These are phyloP conservation scores for Acronicta psi DNA, from an alignment of 2,888 invertebrate species.

Conservation along the genomic window DNA sequence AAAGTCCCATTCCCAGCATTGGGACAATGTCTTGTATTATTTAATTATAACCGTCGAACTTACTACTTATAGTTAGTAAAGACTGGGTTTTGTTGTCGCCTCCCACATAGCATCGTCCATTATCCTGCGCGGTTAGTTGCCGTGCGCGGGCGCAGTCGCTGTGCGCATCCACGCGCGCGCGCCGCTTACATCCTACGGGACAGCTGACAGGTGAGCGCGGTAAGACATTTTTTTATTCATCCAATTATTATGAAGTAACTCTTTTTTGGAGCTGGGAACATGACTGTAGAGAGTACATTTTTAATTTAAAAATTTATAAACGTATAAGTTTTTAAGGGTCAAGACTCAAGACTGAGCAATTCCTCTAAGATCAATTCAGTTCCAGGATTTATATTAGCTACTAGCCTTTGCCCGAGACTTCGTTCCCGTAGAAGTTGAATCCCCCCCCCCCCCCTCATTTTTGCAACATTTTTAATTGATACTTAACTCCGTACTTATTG, in stretches of 20 bases:
- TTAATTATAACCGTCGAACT: neutral
- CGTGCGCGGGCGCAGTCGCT: constrained; percentile 71
- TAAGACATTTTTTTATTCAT: constrained; percentile 30
- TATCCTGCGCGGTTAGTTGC: constrained; percentile 62
- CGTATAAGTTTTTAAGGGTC: too few relatives aligned
- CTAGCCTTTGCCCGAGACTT: too few relatives aligned
- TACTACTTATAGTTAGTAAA: constrained; percentile 19
- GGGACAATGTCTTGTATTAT: neutral
- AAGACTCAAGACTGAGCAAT: too few relatives aligned
- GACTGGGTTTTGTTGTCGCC: constrained; percentile 11
- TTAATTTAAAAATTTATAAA: too few relatives aligned
- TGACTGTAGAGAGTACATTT: too few relatives aligned
- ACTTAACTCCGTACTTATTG: too few relatives aligned
- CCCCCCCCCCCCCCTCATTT: too few relatives aligned
- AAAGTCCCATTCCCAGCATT: neutral
- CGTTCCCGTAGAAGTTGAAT: too few relatives aligned
- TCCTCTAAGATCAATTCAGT: too few relatives aligned
- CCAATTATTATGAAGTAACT: neutral
- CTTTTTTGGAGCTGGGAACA: neutral
- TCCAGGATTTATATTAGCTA: too few relatives aligned
- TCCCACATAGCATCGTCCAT: constrained; percentile 64
- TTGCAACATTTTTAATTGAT: too few relatives aligned
- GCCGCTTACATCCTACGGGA: constrained; percentile 58
- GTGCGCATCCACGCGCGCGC: constrained; percentile 62
- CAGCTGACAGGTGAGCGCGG: constrained; percentile 43